Percentiles rank a stretch among this genome's conserved stretches.
phyloP scores from a whole-genome alignment of 2,113 vertebrate genomes.

The Morone saxatilis region DNA sequence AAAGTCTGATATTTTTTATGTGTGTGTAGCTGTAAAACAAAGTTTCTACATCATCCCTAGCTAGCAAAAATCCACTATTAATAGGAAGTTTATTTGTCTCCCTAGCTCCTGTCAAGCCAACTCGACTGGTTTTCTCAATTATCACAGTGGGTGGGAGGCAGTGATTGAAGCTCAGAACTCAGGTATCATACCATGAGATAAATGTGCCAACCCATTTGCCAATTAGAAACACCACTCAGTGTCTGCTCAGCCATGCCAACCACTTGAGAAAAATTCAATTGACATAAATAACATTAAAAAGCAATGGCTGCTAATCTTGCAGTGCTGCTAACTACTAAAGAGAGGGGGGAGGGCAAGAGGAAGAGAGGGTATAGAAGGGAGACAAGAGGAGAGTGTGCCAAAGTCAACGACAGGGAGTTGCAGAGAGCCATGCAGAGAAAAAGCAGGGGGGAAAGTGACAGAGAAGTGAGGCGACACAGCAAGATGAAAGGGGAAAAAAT shows the following conservation, averaged over 20 bases:
- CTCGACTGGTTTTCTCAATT: constrained; percentile 18
- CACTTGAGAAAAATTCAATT: neutral
- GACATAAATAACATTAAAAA: constrained; percentile 14
- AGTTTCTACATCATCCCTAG: neutral
- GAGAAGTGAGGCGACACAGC: neutral
- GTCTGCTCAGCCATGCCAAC: constrained; percentile 12
- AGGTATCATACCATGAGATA: neutral
- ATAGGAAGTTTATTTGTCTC: neutral
- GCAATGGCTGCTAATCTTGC: neutral
- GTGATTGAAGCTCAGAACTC: neutral
- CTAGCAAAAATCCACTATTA: neutral
- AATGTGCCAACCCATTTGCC: neutral
- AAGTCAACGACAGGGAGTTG: neutral
- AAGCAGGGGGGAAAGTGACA: constrained; percentile 10
- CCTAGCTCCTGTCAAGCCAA: neutral
- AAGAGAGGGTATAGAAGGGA: too few relatives aligned
- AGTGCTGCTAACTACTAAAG: constrained; percentile 4
- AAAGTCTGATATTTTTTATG: neutral
- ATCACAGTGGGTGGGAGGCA: constrained; percentile 16
- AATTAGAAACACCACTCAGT: constrained; percentile 11
- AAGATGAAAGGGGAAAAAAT: constrained; percentile 39
- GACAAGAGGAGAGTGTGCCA: neutral
- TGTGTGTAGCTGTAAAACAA: neutral
- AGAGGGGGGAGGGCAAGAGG: neutral
- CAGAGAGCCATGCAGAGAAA: neutral